Base-by-base conservation (phyloP, 2,888 invertebrate genomes). In the Zhengitettix transpicula region DNA sequence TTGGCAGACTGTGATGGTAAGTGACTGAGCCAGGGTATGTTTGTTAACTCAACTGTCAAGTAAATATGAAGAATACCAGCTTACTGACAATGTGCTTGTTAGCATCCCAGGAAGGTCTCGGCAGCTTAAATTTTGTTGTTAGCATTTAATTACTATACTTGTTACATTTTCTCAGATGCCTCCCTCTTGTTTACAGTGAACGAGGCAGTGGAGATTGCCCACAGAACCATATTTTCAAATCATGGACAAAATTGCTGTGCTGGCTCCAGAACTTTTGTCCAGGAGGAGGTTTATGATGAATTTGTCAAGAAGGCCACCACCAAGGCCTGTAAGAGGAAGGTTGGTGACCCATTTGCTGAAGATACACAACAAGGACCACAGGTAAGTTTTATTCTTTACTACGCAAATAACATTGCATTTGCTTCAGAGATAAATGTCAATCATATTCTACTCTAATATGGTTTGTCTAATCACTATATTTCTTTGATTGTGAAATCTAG, bases 261-360 rank as follows among this genome's bases (percentile, higher is more conserved):
- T 47, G 94, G 88, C 12, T 89, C 91, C 10, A 80, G 94, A 62
- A 93, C 92, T 1, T 94, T 85, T 69, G 94, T 95, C 0, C 90
- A 94, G 65, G 83, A 87, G 53, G 82, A 82, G 54, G 87, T 95
- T 67, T 93, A 94, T 69, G 87, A 93, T 67, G 80, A 85, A 67
- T 94, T 95, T 70, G 85, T 95, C 0, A 79, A 81, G 53, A 83
- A 83, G 66, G 82, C 89, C 0, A 80, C 80, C 1, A 81, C 80
- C 65, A 76, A 83, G 66, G 91, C 91, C 1, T 76, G 80, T 65
- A 75, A 78, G 2, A 80, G 84, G 64, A 83, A 80, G 66, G 87
- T 93, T 63, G 94, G 93, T 3, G 83, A 91, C 76, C 92, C 92
- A 0, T 92, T 85, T 69, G 77, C 80, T 52, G 72, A 78, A 40